Evolutionary conservation across 2,113 vertebrate genomes (phyloP), one percentile per base, ranked within the genome.

Genomic region (Toxostoma redivivum): DNA sequence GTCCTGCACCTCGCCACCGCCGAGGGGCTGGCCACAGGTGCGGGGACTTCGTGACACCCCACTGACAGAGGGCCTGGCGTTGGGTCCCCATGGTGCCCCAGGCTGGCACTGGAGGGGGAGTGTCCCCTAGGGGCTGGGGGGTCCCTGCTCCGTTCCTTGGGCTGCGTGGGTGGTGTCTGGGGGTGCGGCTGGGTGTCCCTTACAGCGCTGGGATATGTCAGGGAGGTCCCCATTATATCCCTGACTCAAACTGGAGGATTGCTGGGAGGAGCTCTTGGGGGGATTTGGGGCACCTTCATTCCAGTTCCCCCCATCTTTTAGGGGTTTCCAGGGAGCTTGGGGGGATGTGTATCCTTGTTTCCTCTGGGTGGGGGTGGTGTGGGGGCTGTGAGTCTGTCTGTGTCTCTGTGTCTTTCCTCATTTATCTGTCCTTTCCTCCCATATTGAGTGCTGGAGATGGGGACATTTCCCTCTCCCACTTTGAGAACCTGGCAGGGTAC

Each of bases 1-100:
- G 88, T 99, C 30, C 97, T 98, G 56, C 98, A 99, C 91, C 97
- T 98, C 7, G 98, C 98, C 7, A 99, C 98, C 0, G 98, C 98
- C 6, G 98, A 99, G 86, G 98, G 97, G 28, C 97, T 99, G 72
- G 98, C 97, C 64, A 98, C 98, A n/a, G 98, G 98, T 98, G 88
- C 16, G 37, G 50, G 24, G 3, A 19, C 40, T 11, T 28, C 0
- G 9, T 3, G 42, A 27, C 38, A 66, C 31, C 64, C 38, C 35
- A 2, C 5, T 3, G 42, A 5, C 18, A 9, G 3, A 17, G 5
- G 77, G 58, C 31, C 14, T 1, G 11, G 28, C 31, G 5, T 10
- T 40, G 54, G 77, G 70, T 40, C 4, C 21, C 15, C 4, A 0
- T 3, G 11, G 27, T 16, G 11, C 8, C 57, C 58, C 58, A 16